A percentile compares a stretch with the other conserved stretches of the same genome.
phyloP scores from a whole-genome alignment of 2,113 vertebrate genomes.

The Ascaphus truei region DNA sequence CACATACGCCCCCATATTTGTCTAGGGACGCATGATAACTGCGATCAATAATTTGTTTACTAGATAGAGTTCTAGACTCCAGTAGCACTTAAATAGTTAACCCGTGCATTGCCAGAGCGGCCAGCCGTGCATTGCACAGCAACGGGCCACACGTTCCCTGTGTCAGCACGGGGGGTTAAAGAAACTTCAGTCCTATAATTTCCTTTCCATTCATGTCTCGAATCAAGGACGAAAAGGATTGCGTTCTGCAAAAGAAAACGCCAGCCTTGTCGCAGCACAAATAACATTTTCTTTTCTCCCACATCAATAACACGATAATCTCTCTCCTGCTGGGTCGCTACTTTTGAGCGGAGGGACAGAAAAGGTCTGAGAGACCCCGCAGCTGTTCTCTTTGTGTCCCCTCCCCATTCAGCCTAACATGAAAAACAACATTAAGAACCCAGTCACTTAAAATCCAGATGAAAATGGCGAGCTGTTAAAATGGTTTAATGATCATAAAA shows the following conservation, averaged over 20 bases:
- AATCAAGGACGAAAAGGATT: constrained; percentile 45
- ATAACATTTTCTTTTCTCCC: constrained; percentile 6
- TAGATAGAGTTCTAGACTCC: no score
- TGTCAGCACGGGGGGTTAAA: no score
- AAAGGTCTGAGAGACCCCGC: background rate
- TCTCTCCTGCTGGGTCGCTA: constrained; percentile 18
- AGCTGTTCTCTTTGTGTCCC: background rate
- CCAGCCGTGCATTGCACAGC: no score
- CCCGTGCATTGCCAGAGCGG: no score
- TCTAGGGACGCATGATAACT: no score
- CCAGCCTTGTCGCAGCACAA: constrained; percentile 17
- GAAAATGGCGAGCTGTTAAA: background rate
- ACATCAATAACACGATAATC: constrained; percentile 34
- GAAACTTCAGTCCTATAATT: background rate
- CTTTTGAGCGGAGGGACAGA: accelerated
- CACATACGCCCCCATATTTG: no score
- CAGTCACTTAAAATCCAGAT: background rate
- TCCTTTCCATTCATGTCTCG: accelerated
- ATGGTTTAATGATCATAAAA: background rate
- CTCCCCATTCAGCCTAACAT: background rate
- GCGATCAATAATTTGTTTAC: no score
- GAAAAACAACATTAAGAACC: background rate
- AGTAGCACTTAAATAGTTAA: no score
- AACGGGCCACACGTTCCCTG: no score
- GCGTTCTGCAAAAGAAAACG: constrained; percentile 30